Conservation (phyloP, 1,140 invertebrate genomes). For the Neodiprion fabricii region DNA sequence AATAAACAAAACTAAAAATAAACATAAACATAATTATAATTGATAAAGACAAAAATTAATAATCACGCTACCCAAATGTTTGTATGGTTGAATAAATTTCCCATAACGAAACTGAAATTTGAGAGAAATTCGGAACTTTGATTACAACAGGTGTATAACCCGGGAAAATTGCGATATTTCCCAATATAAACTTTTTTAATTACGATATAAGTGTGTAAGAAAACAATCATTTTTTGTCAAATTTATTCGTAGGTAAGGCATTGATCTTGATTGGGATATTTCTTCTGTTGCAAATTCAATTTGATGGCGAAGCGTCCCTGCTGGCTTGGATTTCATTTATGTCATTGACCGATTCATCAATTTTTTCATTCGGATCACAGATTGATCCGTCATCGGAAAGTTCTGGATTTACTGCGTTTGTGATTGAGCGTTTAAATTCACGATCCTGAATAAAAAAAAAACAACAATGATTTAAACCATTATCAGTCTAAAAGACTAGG, state of each 20-base stretch:
- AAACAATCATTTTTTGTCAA: not conserved
- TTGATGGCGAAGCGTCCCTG: not conserved
- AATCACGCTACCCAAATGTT: not conserved
- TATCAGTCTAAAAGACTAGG: not conserved
- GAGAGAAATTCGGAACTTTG: not conserved
- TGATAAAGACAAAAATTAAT: not conserved
- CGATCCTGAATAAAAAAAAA: constrained; percentile 13
- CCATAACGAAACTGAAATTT: not conserved
- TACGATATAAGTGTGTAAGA: not conserved
- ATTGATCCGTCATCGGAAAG: constrained; percentile 38
- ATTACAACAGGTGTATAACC: not conserved
- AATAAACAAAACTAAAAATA: not conserved
- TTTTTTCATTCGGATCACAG: constrained; percentile 34
- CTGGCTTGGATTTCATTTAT: not conserved
- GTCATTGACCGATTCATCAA: not conserved
- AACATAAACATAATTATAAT: not conserved
- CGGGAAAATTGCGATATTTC: not conserved
- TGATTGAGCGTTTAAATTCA: constrained; percentile 2
- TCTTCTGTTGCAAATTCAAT: not conserved
- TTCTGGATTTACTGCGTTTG: not conserved
- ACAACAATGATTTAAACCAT: constrained; percentile 9
- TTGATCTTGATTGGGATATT: not conserved
- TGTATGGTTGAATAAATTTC: not conserved
- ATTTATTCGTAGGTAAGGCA: not conserved
- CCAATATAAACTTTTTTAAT: not conserved